Base-by-base conservation (phyloP, 2,888 invertebrate genomes). In the Phaonia tiefii region DNA sequence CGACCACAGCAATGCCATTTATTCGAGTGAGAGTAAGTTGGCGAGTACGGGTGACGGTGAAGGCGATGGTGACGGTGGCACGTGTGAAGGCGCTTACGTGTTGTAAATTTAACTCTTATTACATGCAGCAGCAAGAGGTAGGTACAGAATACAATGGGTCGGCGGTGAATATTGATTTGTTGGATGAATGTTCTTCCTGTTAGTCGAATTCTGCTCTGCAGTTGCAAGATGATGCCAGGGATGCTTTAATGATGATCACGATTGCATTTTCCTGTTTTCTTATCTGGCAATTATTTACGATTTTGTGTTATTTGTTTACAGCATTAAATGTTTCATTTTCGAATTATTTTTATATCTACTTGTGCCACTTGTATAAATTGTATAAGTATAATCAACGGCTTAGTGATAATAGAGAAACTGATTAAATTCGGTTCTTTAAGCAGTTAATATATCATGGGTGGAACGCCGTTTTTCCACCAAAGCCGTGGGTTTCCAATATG, bases 81-180 rank as follows among this genome's bases (percentile, higher is more conserved):
- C 78, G 77, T 79, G 80, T 80, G 76, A 74, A 74, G 77, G 73
- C 75, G 76, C 77, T 82, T 81, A 81, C 83, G 83, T 83, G 83
- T 77, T 83, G 83, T 83, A 82, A 83, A 83, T 82, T 83, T 75
- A 67, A 78, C 60, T 75, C 63, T 74, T 76, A 70, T 70, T 77
- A 67, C 75, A 75, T 66, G 51, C 58, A 72, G 72, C 4, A 5
- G 8, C 31, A 31, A n/a, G n/a, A n/a, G n/a, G n/a, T n/a, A n/a
- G n/a, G n/a, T n/a, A n/a, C n/a, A n/a, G n/a, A n/a, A n/a, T n/a
- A n/a, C n/a, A n/a, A n/a, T n/a, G 56, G 2, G 60, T 69, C 65
- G 15, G 51, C 56, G 54, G 39, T 60, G 39, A 1, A 37, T 60
- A 39, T 63, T 63, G 63, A 46, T 46, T 51, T 63, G 63, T 37